Conservation (phyloP, 2,113 vertebrate species). For the Pundamilia nyererei region DNA sequence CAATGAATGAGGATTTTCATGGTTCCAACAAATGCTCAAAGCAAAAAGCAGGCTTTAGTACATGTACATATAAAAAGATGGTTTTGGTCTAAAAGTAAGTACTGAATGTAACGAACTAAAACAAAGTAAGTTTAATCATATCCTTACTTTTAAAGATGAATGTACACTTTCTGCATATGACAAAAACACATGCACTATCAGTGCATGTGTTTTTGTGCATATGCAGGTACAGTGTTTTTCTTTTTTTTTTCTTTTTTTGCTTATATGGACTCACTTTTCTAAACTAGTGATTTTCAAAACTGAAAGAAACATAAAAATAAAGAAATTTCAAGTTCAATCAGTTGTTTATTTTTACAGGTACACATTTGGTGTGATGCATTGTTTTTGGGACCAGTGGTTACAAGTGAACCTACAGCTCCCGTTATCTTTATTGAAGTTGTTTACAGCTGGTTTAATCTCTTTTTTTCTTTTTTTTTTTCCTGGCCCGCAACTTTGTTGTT, state of each 20-base stretch:
- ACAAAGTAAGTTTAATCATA: not conserved
- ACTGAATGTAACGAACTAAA: not conserved
- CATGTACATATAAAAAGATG: not conserved
- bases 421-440: not conserved
- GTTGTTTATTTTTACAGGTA: not conserved
- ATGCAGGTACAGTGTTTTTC: not conserved
- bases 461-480: not conserved
- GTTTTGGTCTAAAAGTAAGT: not conserved
- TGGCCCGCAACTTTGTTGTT: not conserved
- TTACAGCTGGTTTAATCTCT: not conserved
- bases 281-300: not conserved
- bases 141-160: not conserved
- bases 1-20: not conserved
- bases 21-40: not conserved
- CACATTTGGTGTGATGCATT: not conserved
- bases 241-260: not conserved
- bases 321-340: not conserved
- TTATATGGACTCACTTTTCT: not conserved
- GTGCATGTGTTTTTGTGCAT: not conserved
- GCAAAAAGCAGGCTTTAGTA: not conserved
- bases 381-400: not conserved
- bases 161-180: not conserved
- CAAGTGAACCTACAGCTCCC: not conserved
- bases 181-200: not conserved
- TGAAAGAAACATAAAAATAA: not conserved